Evolutionary conservation across 2,797 vertebrate species (phyloP).

Genomic region (Brachyalestes nurse): DNA sequence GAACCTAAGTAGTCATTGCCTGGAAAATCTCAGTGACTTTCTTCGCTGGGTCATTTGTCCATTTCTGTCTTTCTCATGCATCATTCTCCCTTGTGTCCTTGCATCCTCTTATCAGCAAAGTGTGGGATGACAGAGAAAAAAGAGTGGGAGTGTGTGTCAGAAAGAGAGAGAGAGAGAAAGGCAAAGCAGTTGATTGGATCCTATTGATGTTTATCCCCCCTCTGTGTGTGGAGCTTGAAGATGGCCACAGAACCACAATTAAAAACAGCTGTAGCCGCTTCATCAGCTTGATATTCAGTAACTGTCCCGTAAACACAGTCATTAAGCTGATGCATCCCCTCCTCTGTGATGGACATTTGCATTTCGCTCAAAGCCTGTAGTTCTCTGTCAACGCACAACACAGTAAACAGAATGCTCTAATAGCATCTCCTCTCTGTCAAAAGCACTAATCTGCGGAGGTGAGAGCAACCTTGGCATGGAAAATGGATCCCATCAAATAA

Average conservation of each 20-base stretch:
- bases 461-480: constrained; percentile 57
- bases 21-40: background rate
- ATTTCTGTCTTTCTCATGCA: background rate
- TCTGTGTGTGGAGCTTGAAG: constrained; percentile 38
- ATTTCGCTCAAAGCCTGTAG: constrained; percentile 46
- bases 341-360: constrained; percentile 57
- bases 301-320: constrained; percentile 64
- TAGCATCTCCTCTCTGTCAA: constrained; percentile 23
- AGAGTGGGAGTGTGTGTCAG: background rate
- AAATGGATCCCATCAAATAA: constrained; percentile 51
- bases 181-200: constrained; percentile 54
- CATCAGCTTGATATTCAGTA: constrained; percentile 67
- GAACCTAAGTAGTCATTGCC: background rate
- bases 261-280: constrained; percentile 63
- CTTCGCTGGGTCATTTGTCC: background rate
- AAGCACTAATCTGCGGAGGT: constrained; percentile 44
- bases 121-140: background rate
- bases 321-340: constrained; percentile 64
- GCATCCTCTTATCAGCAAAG: constrained; percentile 9
- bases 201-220: constrained; percentile 57
- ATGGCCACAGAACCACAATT: constrained; percentile 57
- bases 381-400: constrained; percentile 57
- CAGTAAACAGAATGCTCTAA: constrained; percentile 43
- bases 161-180: constrained; percentile 25
- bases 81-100: constrained; percentile 23